Conservation (phyloP, 2,888 invertebrate genomes). For the Drosophila longiperda region DNA sequence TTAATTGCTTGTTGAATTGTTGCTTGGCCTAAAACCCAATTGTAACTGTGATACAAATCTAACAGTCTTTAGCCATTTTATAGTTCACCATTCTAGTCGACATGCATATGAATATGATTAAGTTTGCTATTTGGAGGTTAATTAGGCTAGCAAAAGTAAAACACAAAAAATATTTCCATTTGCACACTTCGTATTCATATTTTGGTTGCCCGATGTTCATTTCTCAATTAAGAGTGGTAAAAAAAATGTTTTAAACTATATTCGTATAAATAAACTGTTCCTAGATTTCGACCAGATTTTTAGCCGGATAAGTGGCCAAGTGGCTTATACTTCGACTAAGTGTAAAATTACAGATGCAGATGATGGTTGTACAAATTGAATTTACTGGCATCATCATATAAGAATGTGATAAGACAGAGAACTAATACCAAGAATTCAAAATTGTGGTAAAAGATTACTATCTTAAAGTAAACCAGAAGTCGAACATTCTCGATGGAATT, state of each 20-base stretch:
- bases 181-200: conserved; percentile 55
- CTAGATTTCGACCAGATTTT: not conserved
- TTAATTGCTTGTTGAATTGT: conserved; percentile 25
- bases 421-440: not conserved
- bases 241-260: conserved; percentile 17
- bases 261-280: conserved; percentile 35
- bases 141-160: conserved; percentile 67
- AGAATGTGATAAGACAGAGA: not conserved
- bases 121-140: conserved; percentile 63
- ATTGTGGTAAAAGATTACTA: not conserved
- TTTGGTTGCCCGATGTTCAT: conserved; percentile 36
- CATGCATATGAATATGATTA: conserved; percentile 34
- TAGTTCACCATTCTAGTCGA: conserved; percentile 46
- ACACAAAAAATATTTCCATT: conserved; percentile 55
- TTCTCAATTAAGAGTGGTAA: conserved; percentile 65
- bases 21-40: conserved; percentile 45
- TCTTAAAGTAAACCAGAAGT: not conserved
- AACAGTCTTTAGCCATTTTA: conserved; percentile 41
- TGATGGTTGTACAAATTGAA: not conserved
- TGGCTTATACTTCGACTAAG: not conserved
- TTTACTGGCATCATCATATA: not conserved
- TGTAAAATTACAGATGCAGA: not conserved
- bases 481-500: not conserved
- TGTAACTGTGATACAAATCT: conserved; percentile 56
- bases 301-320: too few species aligned